These are phyloP conservation scores for Macroglossus sobrinus DNA, from an alignment of 2,113 vertebrate species.

Conservation along the genomic window DNA sequence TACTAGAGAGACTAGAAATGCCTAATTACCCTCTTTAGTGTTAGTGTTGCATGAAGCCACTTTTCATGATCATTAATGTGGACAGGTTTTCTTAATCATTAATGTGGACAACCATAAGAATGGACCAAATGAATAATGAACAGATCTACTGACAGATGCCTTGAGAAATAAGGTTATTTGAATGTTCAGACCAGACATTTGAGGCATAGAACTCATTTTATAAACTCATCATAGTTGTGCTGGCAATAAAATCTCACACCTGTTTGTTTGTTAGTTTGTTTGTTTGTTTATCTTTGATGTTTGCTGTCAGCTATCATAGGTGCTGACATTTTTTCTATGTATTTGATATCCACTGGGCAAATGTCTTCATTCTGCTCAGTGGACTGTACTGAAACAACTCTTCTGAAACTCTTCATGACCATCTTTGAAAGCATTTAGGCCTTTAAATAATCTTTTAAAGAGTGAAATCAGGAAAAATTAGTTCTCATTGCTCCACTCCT, in stretches of 20 bases:
- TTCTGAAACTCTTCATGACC: not conserved
- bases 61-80: slow-evolving; percentile 15
- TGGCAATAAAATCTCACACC: slow-evolving; percentile 34
- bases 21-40: slow-evolving; percentile 1
- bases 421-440: not conserved
- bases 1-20: not conserved
- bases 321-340: not conserved
- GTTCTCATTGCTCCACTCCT: not conserved
- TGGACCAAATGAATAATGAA: not conserved
- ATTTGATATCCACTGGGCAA: not conserved
- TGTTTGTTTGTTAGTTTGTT: not conserved
- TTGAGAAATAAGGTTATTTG: slow-evolving; percentile 15
- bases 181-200: not conserved
- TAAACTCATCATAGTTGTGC: slow-evolving; percentile 7
- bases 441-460: slow-evolving; percentile 22
- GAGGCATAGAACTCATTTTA: slow-evolving; percentile 6
- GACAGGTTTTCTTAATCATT: not conserved
- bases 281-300: not conserved
- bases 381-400: not conserved
- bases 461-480: not conserved
- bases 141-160: not conserved
- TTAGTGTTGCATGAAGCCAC: slow-evolving; percentile 32
- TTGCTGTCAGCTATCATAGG: not conserved
- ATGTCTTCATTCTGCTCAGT: slow-evolving; percentile 3
- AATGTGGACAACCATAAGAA: not conserved